Evolutionary conservation across 2,113 vertebrate genomes (phyloP), one percentile per base, ranked within the genome.

Genomic region (Podarcis muralis): DNA sequence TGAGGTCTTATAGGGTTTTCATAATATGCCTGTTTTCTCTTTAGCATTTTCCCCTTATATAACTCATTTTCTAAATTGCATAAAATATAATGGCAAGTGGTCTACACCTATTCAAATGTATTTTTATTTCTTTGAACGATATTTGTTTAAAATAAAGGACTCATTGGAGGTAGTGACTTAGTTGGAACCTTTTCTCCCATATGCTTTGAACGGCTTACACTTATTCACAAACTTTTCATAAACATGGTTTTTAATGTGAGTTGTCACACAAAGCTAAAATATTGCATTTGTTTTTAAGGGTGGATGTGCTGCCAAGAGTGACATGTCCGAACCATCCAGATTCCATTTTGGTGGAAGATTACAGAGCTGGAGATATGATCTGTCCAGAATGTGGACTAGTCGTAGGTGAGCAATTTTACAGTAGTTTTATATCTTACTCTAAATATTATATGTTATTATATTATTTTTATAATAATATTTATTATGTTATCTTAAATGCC

Each of bases 331-430:
- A 98, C 96, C 99, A 99, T 94, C 99, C 99, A 13, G 99, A 99
- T 91, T 98, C 99, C 43, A 95, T 98, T 88, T 96, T 99, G 95
- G 99, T 99, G 88, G 99, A 99, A 94, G 99, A 99, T 96, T 99
- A 99, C 97, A 97, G 99, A 97, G 99, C 99, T 85, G 99, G 99
- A 74, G 99, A 99, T 93, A 99, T 99, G 99, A 99, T 99, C 92
- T 99, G 99, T 91, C 98, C 99, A 3, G 99, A 99, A 85, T 99
- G 99, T 90, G 99, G 99, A 43, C 97, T 99, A 84, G 99, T 99
- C 89, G 99, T 99, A 83, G 99, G 99, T 99, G 92, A 96, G 98
- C 94, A 91, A 48, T 88, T 77, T 53, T 57, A 20, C 37, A 78
- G 23, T 90, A 8, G 2, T 87, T 35, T 4, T 74, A 7, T 74